Conservation (phyloP, 2,888 invertebrate genomes). For the Lymantria dispar region DNA sequence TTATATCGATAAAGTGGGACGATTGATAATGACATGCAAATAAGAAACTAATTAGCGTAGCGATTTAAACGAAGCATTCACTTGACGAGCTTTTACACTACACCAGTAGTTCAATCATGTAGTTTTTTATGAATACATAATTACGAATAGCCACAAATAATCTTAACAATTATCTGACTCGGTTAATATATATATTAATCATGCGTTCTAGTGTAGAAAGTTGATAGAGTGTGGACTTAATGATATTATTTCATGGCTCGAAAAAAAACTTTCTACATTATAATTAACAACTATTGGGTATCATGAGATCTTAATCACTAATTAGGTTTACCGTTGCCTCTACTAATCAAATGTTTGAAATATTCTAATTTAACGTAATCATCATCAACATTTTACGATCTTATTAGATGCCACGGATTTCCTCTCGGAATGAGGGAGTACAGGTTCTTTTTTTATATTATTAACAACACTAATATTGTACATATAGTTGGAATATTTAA, state of each 20-base stretch:
- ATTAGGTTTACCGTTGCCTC: constrained; percentile 1
- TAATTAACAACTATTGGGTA: constrained; percentile 7
- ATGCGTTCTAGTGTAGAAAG: constrained; percentile 22
- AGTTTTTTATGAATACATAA: constrained; percentile 23
- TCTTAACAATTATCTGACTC: constrained; percentile 18
- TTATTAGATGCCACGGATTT: background rate
- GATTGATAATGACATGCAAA: constrained; percentile 37
- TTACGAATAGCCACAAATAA: constrained; percentile 18
- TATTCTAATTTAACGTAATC: background rate
- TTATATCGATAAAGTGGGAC: constrained; percentile 46
- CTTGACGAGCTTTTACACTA: constrained; percentile 19
- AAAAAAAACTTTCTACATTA: constrained; percentile 7
- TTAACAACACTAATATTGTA: too few species aligned
- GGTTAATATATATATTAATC: constrained; percentile 25
- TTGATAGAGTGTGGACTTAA: constrained; percentile 4
- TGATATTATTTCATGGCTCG: constrained; percentile 14
- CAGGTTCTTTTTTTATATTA: background rate
- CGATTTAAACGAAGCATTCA: constrained; percentile 27
- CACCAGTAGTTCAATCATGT: constrained; percentile 24
- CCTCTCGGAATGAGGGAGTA: background rate
- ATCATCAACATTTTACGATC: background rate
- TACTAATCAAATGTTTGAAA: background rate
- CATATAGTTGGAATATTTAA: too few species aligned
- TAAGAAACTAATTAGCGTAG: constrained; percentile 32
- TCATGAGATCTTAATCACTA: constrained; percentile 6